phyloP scores from a whole-genome alignment of 2,797 vertebrate species.

The Enteromius radiatus region DNA sequence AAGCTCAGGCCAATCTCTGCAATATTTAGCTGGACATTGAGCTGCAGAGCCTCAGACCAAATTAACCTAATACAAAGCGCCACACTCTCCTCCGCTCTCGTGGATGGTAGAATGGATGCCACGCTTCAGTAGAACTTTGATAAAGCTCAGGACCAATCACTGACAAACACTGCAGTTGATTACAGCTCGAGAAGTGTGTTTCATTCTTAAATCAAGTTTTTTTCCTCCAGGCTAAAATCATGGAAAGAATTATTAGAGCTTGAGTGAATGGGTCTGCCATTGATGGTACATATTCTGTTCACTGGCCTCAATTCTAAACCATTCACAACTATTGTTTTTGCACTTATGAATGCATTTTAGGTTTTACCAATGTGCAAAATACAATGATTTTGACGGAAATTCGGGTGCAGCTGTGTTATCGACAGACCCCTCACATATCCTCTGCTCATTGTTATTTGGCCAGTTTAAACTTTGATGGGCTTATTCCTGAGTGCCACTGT shows the following conservation, averaged over 20 bases:
- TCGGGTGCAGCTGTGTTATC: background rate
- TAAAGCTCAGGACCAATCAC: conserved; percentile 49
- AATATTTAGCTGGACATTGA: conserved; percentile 81
- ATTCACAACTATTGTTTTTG: background rate
- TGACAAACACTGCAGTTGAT: conserved; percentile 60
- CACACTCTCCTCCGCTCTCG: conserved; percentile 54
- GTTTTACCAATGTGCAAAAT: conserved; percentile 12
- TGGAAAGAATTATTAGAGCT: conserved; percentile 58
- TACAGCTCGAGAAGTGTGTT: conserved; percentile 53
- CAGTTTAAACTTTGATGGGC: conserved; percentile 74
- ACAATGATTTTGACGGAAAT: background rate
- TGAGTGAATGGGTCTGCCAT: conserved; percentile 37
- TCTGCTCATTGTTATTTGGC: conserved; percentile 46
- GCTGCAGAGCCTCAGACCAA: conserved; percentile 70
- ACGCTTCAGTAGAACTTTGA: conserved; percentile 54
- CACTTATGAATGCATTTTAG: background rate
- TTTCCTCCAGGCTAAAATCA: conserved; percentile 55
- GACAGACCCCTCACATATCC: conserved; percentile 13
- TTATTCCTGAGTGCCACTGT: conserved; percentile 53
- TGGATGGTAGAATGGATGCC: conserved; percentile 9
- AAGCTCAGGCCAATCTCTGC: conserved; percentile 76
- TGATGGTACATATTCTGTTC: conserved; percentile 36
- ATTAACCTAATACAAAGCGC: conserved; percentile 71
- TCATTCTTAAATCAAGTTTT: conserved; percentile 43
- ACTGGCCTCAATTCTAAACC: background rate